Base-by-base conservation (phyloP, 2,797 vertebrate genomes). In the Neopelma chrysocephalum region DNA sequence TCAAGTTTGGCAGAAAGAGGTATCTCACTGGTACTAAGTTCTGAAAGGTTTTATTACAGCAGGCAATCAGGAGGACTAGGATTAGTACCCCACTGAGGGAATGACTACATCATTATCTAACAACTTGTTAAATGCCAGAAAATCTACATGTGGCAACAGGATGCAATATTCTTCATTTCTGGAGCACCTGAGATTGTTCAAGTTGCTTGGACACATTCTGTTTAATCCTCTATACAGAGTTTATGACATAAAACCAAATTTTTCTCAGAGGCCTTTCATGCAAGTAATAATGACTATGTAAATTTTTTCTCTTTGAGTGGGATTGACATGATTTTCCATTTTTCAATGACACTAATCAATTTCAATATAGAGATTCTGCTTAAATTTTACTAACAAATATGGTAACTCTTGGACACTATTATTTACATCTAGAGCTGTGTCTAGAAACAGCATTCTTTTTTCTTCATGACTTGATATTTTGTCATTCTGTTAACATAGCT, bases 41-140 rank as follows among this genome's bases (percentile, higher is more conserved):
- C 66, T 72, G 72, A 84, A 15, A 82, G 81, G 58, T 87, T 94
- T 94, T 90, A 66, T 70, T 73, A 92, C 87, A 95, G 87, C 75
- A 90, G 75, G 87, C 34, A 84, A 26, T 66, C 87, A 87, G 87
- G 89, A 94, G 47, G 27, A 84, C 43, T 79, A 76, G 94, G 78
- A 92, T 87, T 96, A 93, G 81, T 62, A 89, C 5, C 78, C 66
- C 56, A 90, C 75, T 87, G 87, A 77, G 68, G 18, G 78, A 89
- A 95, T 92, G 91, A 95, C 93, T 91, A 77, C 89, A 92, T 71
- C 29, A 40, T 92, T 84, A 93, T 75, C 71, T 96, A 92, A 94
- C 58, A 89, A 91, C 56, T 73, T 85, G 23, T 45, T 91, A 60
- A 56, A 66, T 82, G 95, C 89, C 96, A 96, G 64, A 92, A 95